Base-by-base conservation (phyloP, 1,140 invertebrate genomes). In the Eupristina koningsbergeri region DNA sequence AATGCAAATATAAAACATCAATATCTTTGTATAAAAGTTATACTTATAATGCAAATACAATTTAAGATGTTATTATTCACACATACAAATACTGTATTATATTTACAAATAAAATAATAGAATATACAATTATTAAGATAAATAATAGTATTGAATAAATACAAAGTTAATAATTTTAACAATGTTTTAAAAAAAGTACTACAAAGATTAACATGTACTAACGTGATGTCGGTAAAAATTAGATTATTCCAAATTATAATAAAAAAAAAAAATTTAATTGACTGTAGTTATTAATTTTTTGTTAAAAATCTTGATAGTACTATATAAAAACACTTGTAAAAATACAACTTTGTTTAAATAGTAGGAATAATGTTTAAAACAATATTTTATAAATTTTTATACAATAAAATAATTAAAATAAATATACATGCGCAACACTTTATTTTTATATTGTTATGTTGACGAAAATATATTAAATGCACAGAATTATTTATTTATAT, bases 401-500 rank as follows among this genome's bases (percentile, higher is more conserved):
- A n/a, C 45, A 67, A 53, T 11, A 13, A 9, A 50, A 74, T 67
- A 29, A 39, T 63, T 75, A 22, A 76, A 76, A 69, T 41, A 79
- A 64, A 79, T 69, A n/a, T 80, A 73, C 77, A 15, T 84, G 74
- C 22, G 34, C 81, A 83, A 50, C 0, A 45, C 75, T 78, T 80
- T 63, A 83, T 83, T 71, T 81, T 13, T 69, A 39, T 76, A 50
- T 81, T 47, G 45, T 69, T 85, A 29, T 73, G 31, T 71, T 39
- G 81, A 81, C 79, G 45, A 77, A 81, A 85, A 85, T 81, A 85
- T 85, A 81, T 77, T 85, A 84, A 34, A 41, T 74, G 45, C 17
- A 75, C 63, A 74, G 22, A 63, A 74, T 79, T 67, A 19, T 71
- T 31, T 58, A 61, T 36, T 34, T 84, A 64, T 47, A 22, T 76